Evolutionary conservation across 2,888 invertebrate species (phyloP).

Genomic region (Alentia gelatinosa): DNA sequence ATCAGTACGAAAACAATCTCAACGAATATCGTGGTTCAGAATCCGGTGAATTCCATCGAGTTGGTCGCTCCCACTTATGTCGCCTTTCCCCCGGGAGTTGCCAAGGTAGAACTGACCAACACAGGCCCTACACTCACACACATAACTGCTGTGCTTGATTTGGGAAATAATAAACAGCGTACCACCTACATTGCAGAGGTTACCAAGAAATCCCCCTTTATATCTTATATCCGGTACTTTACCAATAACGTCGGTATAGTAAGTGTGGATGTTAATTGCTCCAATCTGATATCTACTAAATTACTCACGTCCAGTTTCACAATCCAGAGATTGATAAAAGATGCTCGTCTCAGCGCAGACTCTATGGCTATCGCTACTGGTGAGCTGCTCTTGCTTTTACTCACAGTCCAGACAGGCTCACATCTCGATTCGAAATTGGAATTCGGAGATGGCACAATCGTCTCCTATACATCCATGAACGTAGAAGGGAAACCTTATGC

Average conservation of each 20-base stretch:
- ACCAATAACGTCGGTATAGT: slow-evolving; percentile 21
- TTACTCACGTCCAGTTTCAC: background rate
- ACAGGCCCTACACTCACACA: background rate
- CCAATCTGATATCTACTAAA: background rate
- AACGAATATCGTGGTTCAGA: background rate
- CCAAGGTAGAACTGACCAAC: background rate
- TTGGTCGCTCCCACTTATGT: background rate
- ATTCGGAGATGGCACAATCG: background rate
- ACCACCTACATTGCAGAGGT: background rate
- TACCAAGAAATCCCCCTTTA: background rate
- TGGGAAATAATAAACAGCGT: background rate
- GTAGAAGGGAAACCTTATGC: background rate
- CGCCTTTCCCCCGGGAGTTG: slow-evolving; percentile 15
- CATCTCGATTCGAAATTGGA: background rate
- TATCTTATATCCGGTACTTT: background rate
- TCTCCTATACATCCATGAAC: background rate
- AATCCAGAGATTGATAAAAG: background rate
- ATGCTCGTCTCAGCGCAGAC: background rate
- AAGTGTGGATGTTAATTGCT: background rate
- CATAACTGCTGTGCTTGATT: background rate
- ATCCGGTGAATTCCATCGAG: background rate
- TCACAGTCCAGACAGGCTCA: background rate
- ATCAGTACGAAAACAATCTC: background rate
- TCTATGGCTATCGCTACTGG: background rate
- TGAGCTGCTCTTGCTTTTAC: background rate